phyloP scores from a whole-genome alignment of 2,797 vertebrate genomes.

The Karalla daura region DNA sequence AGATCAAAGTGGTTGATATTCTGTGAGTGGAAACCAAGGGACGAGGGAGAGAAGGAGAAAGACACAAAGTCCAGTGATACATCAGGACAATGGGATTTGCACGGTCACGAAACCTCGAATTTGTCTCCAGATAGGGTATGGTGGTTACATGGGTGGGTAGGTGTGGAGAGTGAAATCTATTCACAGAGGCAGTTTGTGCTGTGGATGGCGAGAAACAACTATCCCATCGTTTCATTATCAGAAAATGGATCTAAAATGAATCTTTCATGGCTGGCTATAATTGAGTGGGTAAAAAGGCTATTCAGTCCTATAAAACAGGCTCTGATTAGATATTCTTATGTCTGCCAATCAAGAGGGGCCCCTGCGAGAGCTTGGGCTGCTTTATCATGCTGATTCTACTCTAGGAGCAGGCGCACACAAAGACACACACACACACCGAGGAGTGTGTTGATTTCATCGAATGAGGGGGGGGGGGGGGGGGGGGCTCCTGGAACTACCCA shows the following conservation, averaged over 20 bases:
- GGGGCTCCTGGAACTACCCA: constrained; percentile 65
- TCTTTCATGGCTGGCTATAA: constrained; percentile 75
- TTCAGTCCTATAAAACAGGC: constrained; percentile 74
- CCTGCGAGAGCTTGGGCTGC: constrained; percentile 40
- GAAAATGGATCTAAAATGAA: constrained; percentile 82
- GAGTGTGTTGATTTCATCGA: constrained; percentile 56
- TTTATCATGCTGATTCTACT: constrained; percentile 69
- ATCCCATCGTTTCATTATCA: constrained; percentile 76
- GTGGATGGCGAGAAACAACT: constrained; percentile 69
- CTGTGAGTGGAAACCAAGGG: constrained; percentile 73
- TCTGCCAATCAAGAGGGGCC: constrained; percentile 72
- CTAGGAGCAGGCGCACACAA: constrained; percentile 36
- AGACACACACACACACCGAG: constrained; percentile 32
- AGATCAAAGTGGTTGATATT: constrained; percentile 99
- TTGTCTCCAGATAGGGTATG: constrained; percentile 50
- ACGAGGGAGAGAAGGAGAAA: constrained; percentile 42
- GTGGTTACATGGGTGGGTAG: constrained; percentile 60
- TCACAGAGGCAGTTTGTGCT: constrained; percentile 68
- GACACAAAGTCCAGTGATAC: constrained; percentile 64
- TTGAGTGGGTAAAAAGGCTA: constrained; percentile 79
- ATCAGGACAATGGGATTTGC: constrained; percentile 55
- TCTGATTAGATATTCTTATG: constrained; percentile 80
- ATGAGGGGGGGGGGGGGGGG: constrained; percentile 55
- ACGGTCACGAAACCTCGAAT: constrained; percentile 55
- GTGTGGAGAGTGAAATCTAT: constrained; percentile 60